phyloP scores from a whole-genome alignment of 2,797 vertebrate species.

The Sebastes kiyomatsui region DNA sequence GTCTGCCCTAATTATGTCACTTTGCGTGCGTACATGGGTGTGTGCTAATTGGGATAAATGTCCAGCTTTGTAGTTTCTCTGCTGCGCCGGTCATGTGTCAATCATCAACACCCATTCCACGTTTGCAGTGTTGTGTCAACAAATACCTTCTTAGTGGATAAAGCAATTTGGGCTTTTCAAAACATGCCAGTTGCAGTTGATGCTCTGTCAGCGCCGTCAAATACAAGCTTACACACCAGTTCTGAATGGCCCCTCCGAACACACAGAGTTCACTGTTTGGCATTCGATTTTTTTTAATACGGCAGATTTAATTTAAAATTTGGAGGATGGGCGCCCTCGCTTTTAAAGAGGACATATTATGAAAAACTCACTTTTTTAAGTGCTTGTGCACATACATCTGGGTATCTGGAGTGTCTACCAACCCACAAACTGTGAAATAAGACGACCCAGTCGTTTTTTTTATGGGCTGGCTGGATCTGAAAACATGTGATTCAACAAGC shows the following conservation, averaged over 20 bases:
- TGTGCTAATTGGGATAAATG: conserved; percentile 73
- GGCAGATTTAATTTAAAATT: conserved; percentile 39
- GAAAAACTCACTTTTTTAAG: neutral
- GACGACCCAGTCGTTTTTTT: no score
- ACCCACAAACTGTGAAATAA: neutral
- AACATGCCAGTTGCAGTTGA: conserved; percentile 74
- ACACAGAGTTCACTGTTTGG: conserved; percentile 47
- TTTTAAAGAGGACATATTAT: neutral
- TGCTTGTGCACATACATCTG: neutral
- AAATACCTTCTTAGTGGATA: conserved; percentile 74
- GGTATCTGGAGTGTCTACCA: neutral
- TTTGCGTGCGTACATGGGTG: conserved; percentile 33
- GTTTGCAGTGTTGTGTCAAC: conserved; percentile 73
- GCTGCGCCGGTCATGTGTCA: conserved; percentile 66
- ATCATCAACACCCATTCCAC: conserved; percentile 61
- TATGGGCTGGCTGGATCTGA: neutral
- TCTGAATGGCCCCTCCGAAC: conserved; percentile 27
- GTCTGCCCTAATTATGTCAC: conserved; percentile 71
- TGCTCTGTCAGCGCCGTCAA: conserved; percentile 66
- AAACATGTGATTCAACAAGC: neutral
- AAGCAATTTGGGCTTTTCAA: conserved; percentile 76
- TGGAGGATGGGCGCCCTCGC: neutral
- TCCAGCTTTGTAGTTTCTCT: conserved; percentile 64
- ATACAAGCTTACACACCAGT: conserved; percentile 58
- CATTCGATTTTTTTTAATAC: conserved; percentile 25